Evolutionary conservation across 2,888 invertebrate species (phyloP), one percentile per base, ranked within the genome.

Genomic region (Lingula anatina): DNA sequence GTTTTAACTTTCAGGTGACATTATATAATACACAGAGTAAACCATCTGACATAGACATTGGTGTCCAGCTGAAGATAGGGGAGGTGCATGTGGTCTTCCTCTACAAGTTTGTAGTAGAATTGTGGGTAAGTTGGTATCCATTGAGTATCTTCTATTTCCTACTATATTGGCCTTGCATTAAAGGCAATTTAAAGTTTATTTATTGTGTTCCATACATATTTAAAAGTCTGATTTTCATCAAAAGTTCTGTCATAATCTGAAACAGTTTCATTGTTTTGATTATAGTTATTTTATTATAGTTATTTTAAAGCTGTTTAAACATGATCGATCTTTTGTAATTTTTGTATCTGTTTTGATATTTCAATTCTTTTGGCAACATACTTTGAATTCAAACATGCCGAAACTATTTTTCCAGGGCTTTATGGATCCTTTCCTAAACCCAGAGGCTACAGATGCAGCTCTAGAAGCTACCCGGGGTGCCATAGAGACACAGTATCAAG

Each of bases 61-160:
- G 83, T 60, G 80, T 89, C 45, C 82, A 85, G 39, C 69, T 89
- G 15, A 82, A 84, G 48, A 71, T 89, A 21, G 89, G 89, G 3
- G 79, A 86, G 56, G 80, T 89, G 45, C 86, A 88, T 64, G 80
- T 85, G 38, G 86, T 88, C 9, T 75, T 87, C 54, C 79, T 89
- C 20, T 70, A 73, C 50, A 76, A 75, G 53, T 78, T 79, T 57
- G 63, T 77, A 55, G 70, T 75, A 55, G 76, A 78, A 55, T 55
- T 77, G n/a, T 71, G 64, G 50, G 74, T 76, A 55, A 63, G 66
- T 57, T n/a, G n/a, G 7, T 28, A 28, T 15, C 7, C 9, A 18
- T 39, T 44, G 44, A 26, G 27, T 5, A 27, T 20, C 18, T 18
- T 35, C 15, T 43, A 25, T 3, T 5, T 25, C 26, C 9, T 43